phyloP scores from a whole-genome alignment of 2,888 invertebrate species.

The Leptura quadrifasciata region DNA sequence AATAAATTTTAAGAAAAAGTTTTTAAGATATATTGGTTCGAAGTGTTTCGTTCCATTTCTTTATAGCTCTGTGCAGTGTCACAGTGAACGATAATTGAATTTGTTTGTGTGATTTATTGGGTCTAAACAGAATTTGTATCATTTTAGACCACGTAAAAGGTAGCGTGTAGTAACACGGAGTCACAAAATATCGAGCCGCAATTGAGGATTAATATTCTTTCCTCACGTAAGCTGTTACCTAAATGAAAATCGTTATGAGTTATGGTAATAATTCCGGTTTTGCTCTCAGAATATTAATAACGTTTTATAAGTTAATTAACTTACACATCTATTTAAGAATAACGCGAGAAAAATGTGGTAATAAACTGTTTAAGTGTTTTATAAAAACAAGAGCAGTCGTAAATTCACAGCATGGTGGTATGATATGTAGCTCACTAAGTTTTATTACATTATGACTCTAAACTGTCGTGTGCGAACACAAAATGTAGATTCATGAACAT shows the following conservation, averaged over 20 bases:
- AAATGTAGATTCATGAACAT: neutral
- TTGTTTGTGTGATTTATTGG: slow-evolving; percentile 45
- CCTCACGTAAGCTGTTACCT: slow-evolving; percentile 29
- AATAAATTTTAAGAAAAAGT: slow-evolving; percentile 35
- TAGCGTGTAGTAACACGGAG: slow-evolving; percentile 33
- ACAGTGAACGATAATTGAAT: slow-evolving; percentile 39
- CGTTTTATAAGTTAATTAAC: slow-evolving; percentile 13
- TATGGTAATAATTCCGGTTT: slow-evolving; percentile 33
- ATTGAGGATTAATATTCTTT: slow-evolving; percentile 35
- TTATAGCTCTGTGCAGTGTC: slow-evolving; percentile 13
- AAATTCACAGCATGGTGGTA: neutral
- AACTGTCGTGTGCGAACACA: neutral
- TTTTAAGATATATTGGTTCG: slow-evolving; percentile 28
- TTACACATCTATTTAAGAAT: neutral
- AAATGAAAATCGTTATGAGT: slow-evolving; percentile 29
- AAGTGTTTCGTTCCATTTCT: slow-evolving; percentile 12
- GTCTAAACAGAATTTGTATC: slow-evolving; percentile 39
- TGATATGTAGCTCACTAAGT: neutral
- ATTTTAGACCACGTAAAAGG: slow-evolving; percentile 39
- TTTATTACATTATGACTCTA: neutral
- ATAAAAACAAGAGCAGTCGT: neutral
- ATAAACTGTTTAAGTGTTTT: slow-evolving; percentile 2
- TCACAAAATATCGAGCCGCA: slow-evolving; percentile 15
- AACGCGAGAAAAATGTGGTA: neutral
- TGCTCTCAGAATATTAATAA: slow-evolving; percentile 11